phyloP scores from a whole-genome alignment of 1,140 invertebrate genomes.

The Capitella teleta region DNA sequence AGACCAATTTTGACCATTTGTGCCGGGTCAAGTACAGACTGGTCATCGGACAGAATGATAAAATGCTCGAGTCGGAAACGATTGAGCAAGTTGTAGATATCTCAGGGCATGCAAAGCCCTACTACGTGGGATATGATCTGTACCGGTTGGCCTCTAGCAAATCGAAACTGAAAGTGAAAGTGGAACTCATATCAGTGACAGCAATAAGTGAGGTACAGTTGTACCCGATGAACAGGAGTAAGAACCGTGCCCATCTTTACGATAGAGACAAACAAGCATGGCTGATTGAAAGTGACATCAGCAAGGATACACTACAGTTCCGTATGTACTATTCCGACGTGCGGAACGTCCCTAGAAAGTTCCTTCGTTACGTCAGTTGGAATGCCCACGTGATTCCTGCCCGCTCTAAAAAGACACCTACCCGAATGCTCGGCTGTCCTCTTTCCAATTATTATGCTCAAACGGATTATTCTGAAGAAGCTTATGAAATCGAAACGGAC shows the following conservation, averaged over 20 bases:
- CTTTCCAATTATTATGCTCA: conserved; percentile 76
- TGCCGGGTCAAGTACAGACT: conserved; percentile 62
- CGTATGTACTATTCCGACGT: conserved; percentile 74
- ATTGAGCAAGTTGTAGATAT: conserved; percentile 56
- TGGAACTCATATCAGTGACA: conserved; percentile 66
- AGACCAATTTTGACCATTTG: conserved; percentile 70
- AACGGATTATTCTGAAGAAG: conserved; percentile 64
- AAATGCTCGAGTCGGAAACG: conserved; percentile 59
- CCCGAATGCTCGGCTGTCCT: conserved; percentile 58
- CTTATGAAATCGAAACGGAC: conserved; percentile 43
- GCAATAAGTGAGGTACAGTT: conserved; percentile 60
- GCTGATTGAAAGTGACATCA: conserved; percentile 66
- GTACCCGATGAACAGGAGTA: conserved; percentile 22
- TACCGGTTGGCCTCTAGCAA: conserved; percentile 7
- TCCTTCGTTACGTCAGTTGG: conserved; percentile 66
- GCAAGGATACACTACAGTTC: conserved; percentile 57
- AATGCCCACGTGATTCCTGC: conserved; percentile 19
- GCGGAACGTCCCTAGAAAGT: conserved; percentile 71
- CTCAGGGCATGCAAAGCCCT: conserved; percentile 24
- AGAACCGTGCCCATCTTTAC: conserved; percentile 56
- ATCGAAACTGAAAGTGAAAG: conserved; percentile 50
- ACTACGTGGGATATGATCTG: conserved; percentile 20
- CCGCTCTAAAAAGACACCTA: conserved; percentile 16
- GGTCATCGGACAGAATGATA: conserved; percentile 59
- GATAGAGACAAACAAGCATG: conserved; percentile 76